phyloP scores from a whole-genome alignment of 2,888 invertebrate species.

The Pimpla rufipes region DNA sequence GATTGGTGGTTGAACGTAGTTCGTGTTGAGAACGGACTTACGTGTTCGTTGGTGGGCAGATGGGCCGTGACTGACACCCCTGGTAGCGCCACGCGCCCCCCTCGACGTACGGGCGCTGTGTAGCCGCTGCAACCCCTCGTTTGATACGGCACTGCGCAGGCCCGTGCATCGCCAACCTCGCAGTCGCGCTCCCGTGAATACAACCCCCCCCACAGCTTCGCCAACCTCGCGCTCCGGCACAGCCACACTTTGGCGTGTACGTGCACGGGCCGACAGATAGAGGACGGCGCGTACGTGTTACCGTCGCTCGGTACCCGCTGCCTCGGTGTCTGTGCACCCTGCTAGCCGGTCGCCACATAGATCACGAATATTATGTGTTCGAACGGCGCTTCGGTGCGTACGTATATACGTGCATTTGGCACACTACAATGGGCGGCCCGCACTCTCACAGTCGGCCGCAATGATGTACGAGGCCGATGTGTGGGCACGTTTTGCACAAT shows the following conservation, averaged over 20 bases:
- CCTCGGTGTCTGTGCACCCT: slow-evolving; percentile 47
- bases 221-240: slow-evolving; percentile 58
- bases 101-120: slow-evolving; percentile 63
- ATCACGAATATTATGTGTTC: slow-evolving; percentile 66
- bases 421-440: slow-evolving; percentile 22
- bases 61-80: slow-evolving; percentile 85
- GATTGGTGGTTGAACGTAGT: slow-evolving; percentile 58
- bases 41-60: slow-evolving; percentile 84
- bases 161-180: slow-evolving; percentile 73
- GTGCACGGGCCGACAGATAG: slow-evolving; percentile 6
- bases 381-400: slow-evolving; percentile 43
- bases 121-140: slow-evolving; percentile 71
- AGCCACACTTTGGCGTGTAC: slow-evolving; percentile 52
- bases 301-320: slow-evolving; percentile 61
- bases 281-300: slow-evolving; percentile 49
- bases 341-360: slow-evolving; percentile 64
- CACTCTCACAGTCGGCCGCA: slow-evolving; percentile 11
- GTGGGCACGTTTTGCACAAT: slow-evolving; percentile 43
- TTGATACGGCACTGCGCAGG: slow-evolving; percentile 79
- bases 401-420: slow-evolving; percentile 47
- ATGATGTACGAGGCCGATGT: slow-evolving; percentile 48
- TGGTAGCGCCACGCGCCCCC: slow-evolving; percentile 82
- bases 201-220: slow-evolving; percentile 68
- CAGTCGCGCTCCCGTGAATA: slow-evolving; percentile 72
- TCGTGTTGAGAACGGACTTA: slow-evolving; percentile 78